Conservation (phyloP, 2,888 invertebrate species). For the Ariolimax columbianus region DNA sequence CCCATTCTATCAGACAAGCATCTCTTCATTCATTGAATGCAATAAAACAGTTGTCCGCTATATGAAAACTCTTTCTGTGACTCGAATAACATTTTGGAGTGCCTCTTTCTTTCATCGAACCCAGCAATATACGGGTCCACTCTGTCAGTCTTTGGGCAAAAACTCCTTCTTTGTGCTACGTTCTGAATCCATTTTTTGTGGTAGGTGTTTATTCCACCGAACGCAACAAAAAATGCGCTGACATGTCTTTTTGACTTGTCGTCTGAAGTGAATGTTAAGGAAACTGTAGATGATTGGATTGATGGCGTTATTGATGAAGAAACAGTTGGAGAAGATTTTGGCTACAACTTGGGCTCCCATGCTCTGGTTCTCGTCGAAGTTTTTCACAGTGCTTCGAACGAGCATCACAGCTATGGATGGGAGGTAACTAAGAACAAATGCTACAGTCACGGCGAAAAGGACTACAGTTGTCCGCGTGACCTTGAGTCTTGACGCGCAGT, state of each 20-base stretch:
- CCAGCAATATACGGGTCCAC: too few relatives aligned
- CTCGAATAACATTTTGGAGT: too few relatives aligned
- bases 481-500: slow-evolving; percentile 56
- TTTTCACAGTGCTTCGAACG: slow-evolving; percentile 50
- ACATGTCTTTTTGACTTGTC: slow-evolving; percentile 56
- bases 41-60: too few relatives aligned
- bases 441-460: slow-evolving; percentile 61
- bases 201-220: slow-evolving; percentile 42
- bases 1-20: too few relatives aligned
- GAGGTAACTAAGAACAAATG: slow-evolving; percentile 60
- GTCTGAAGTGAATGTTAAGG: slow-evolving; percentile 61
- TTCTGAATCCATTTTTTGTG: slow-evolving; percentile 58
- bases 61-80: too few relatives aligned
- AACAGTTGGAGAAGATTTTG: slow-evolving; percentile 60
- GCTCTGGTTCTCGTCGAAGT: slow-evolving; percentile 52
- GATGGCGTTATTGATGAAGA: slow-evolving; percentile 63
- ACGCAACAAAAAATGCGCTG: slow-evolving; percentile 56
- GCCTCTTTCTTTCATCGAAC: too few relatives aligned
- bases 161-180: slow-evolving; percentile 59
- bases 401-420: slow-evolving; percentile 59
- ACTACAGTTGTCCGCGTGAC: slow-evolving; percentile 60
- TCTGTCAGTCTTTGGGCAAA: slow-evolving; percentile 46
- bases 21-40: too few relatives aligned
- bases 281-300: slow-evolving; percentile 65
- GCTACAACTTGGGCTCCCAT: slow-evolving; percentile 49